These are phyloP conservation scores for Lepilemur ruficaudatus DNA, from an alignment of 2,797 vertebrate species.

Conservation along the genomic window DNA sequence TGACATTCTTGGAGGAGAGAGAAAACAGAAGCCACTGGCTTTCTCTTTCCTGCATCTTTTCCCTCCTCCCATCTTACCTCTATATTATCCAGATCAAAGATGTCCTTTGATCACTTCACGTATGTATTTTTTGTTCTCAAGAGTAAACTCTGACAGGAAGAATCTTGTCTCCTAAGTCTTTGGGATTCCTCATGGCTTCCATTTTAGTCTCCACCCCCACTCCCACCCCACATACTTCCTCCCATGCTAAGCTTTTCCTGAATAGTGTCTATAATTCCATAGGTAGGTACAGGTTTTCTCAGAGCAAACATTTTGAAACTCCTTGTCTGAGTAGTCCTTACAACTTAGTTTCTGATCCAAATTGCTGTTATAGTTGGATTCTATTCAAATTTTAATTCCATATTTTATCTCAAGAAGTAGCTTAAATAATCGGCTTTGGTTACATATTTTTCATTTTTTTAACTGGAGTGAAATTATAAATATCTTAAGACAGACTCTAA, in stretches of 20 bases:
- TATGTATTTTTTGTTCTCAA: background rate
- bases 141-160: background rate
- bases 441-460: constrained; percentile 16
- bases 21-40: background rate
- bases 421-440: background rate
- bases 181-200: background rate
- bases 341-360: background rate
- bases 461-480: background rate
- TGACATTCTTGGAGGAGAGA: background rate
- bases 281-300: background rate
- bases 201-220: background rate
- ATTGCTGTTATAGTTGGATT: constrained; percentile 16
- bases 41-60: background rate
- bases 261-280: background rate
- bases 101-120: background rate
- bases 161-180: background rate
- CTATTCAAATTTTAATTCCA: constrained; percentile 39
- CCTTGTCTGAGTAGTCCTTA: background rate
- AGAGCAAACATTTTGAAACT: background rate
- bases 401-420: constrained; percentile 21
- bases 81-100: background rate
- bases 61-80: background rate
- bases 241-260: background rate
- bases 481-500: constrained; percentile 42
- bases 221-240: background rate